These are phyloP conservation scores for Strix occidentalis DNA, from an alignment of 2,797 vertebrate genomes.

Conservation along the genomic window DNA sequence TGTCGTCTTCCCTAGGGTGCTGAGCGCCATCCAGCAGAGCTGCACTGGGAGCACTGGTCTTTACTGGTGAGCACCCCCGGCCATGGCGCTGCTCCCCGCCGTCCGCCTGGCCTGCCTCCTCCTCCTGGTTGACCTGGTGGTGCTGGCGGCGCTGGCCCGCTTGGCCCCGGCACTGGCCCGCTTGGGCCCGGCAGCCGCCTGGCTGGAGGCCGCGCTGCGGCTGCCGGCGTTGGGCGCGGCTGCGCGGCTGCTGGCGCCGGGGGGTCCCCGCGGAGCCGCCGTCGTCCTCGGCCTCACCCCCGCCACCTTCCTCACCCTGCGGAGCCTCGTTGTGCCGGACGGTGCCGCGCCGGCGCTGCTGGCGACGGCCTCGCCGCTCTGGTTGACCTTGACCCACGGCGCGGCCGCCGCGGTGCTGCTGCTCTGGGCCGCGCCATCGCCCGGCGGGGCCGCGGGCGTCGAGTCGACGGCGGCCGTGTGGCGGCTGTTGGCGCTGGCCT, in stretches of 20 bases:
- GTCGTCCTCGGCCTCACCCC: constrained; percentile 68
- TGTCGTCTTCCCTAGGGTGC: no score
- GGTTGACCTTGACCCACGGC: constrained; percentile 22
- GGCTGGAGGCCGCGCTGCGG: constrained; percentile 66
- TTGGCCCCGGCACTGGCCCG: not conserved
- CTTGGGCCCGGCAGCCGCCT: not conserved
- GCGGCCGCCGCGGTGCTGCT: constrained; percentile 6
- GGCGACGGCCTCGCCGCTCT: constrained; percentile 48
- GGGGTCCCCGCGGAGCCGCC: not conserved
- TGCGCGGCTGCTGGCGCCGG: not conserved
- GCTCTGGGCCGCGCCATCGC: constrained; percentile 70
- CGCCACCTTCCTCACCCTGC: constrained; percentile 52
- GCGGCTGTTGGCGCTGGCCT: constrained; percentile 76
- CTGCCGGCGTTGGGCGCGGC: not conserved
- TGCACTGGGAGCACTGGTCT: not conserved
- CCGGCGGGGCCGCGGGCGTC: fast-evolving
- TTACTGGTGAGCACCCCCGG: fast-evolving
- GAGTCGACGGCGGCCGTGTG: not conserved
- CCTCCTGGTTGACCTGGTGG: constrained; percentile 22
- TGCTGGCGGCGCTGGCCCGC: not conserved
- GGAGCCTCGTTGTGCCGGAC: not conserved
- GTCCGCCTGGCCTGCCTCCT: not conserved
- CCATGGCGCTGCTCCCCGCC: not conserved
- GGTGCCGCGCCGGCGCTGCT: constrained; percentile 23
- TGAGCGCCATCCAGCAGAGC: no score